A percentile compares a stretch with the other conserved stretches of the same genome.
These are phyloP conservation scores for Pyrrhosoma nymphula DNA, from an alignment of 2,888 invertebrate species.

Conservation along the genomic window DNA sequence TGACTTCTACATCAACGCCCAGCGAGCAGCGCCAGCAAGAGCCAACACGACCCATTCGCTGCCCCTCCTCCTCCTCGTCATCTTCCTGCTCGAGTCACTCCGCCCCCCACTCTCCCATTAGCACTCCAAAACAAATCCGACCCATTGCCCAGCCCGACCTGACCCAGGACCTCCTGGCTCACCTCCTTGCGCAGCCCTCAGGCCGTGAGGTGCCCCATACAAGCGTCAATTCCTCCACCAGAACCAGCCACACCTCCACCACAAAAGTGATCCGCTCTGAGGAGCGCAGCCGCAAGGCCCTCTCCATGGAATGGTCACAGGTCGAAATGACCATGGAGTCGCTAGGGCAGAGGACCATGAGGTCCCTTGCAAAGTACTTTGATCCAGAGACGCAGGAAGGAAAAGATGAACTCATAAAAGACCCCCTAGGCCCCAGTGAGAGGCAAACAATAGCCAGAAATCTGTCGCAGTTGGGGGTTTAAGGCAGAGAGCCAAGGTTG, in stretches of 20 bases:
- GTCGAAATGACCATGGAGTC: constrained; percentile 79
- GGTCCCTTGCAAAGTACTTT: constrained; percentile 89
- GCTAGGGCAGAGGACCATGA: constrained; percentile 88
- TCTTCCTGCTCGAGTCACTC: constrained; percentile 73
- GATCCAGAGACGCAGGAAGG: constrained; percentile 79
- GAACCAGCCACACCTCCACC: constrained; percentile 80
- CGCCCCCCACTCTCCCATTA: constrained; percentile 73
- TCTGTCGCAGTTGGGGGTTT: constrained; percentile 61
- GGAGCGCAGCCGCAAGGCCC: constrained; percentile 80
- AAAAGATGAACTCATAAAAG: not conserved
- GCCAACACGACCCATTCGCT: constrained; percentile 5
- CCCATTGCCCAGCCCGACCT: constrained; percentile 72
- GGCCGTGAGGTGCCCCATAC: constrained; percentile 78
- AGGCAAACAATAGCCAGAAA: constrained; percentile 54
- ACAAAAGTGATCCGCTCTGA: constrained; percentile 48
- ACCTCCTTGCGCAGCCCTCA: constrained; percentile 88
- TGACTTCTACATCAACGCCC: constrained; percentile 56
- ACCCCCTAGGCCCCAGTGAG: constrained; percentile 17
- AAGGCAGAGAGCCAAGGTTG: not conserved
- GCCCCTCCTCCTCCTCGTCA: constrained; percentile 70
- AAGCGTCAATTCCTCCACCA: constrained; percentile 77
- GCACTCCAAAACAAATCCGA: constrained; percentile 69
- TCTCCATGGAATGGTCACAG: constrained; percentile 88
- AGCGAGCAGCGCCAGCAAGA: not conserved
- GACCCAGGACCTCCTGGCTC: constrained; percentile 88